These are phyloP conservation scores for Synanthedon vespiformis DNA, from an alignment of 2,888 invertebrate genomes.

Conservation along the genomic window DNA sequence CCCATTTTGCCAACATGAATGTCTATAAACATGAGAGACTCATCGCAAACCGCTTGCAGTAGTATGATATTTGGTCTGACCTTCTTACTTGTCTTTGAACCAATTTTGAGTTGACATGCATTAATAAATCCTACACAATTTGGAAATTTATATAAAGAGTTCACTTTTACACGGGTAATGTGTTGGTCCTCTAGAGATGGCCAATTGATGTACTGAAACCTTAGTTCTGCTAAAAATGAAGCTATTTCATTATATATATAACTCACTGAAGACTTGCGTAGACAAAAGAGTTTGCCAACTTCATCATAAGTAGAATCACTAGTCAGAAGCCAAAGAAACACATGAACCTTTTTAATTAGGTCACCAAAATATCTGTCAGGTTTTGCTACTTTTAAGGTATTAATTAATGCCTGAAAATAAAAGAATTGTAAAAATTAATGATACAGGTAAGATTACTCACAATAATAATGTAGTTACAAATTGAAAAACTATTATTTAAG, in stretches of 20 bases:
- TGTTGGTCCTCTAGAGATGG: constrained; percentile 55
- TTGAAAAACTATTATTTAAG: background rate
- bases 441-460: constrained; percentile 1
- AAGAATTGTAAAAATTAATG: background rate
- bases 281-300: constrained; percentile 41
- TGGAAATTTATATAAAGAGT: constrained; percentile 49
- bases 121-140: constrained; percentile 62
- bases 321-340: constrained; percentile 48
- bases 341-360: constrained; percentile 52
- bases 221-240: constrained; percentile 33
- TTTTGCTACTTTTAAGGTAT: constrained; percentile 29
- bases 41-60: constrained; percentile 60
- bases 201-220: constrained; percentile 48
- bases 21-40: constrained; percentile 48
- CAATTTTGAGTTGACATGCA: constrained; percentile 45
- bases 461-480: background rate
- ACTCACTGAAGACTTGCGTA: constrained; percentile 51
- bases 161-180: constrained; percentile 50
- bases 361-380: constrained; percentile 17
- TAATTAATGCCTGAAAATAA: constrained; percentile 41
- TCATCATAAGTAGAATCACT: constrained; percentile 49
- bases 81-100: constrained; percentile 33
- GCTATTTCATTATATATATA: constrained; percentile 53
- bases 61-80: constrained; percentile 35
- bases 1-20: constrained; percentile 46